A percentile compares a stretch with the other conserved stretches of the same genome.
Conservation (phyloP, 2,888 invertebrate species). For the Cephalotes varians region DNA sequence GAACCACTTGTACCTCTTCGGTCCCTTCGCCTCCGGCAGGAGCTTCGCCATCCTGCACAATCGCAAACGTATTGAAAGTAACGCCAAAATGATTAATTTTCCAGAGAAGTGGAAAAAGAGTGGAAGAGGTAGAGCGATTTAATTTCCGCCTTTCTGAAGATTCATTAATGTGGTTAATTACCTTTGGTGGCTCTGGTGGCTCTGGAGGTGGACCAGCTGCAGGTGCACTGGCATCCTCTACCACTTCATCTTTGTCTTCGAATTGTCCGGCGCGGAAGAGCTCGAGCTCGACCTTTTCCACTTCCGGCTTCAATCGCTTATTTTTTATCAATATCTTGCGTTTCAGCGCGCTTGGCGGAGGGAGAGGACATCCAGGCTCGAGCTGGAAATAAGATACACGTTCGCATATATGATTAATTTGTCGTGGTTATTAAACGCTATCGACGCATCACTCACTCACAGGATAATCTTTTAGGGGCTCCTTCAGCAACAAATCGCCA, state of each 20-base stretch:
- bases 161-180: slow-evolving; percentile 49
- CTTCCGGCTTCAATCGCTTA: slow-evolving; percentile 90
- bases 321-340: slow-evolving; percentile 90
- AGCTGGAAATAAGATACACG: slow-evolving; percentile 81
- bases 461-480: slow-evolving; percentile 87
- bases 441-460: slow-evolving; percentile 82
- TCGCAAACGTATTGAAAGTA: background rate
- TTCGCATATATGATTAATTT: background rate
- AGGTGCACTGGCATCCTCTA: slow-evolving; percentile 86
- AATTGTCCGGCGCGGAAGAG: slow-evolving; percentile 87
- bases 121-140: slow-evolving; percentile 22
- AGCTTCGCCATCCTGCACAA: slow-evolving; percentile 86
- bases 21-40: slow-evolving; percentile 87
- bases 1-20: slow-evolving; percentile 83
- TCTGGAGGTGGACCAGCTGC: slow-evolving; percentile 78
- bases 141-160: background rate
- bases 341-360: slow-evolving; percentile 89
- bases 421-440: background rate
- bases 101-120: background rate
- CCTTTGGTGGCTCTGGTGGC: slow-evolving; percentile 79
- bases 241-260: slow-evolving; percentile 86
- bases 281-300: slow-evolving; percentile 88
- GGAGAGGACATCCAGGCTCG: slow-evolving; percentile 88
- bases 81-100: slow-evolving; percentile 29
- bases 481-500: slow-evolving; percentile 89